These are phyloP conservation scores for Campoplex capitator DNA, from an alignment of 2,888 invertebrate genomes.

Conservation along the genomic window DNA sequence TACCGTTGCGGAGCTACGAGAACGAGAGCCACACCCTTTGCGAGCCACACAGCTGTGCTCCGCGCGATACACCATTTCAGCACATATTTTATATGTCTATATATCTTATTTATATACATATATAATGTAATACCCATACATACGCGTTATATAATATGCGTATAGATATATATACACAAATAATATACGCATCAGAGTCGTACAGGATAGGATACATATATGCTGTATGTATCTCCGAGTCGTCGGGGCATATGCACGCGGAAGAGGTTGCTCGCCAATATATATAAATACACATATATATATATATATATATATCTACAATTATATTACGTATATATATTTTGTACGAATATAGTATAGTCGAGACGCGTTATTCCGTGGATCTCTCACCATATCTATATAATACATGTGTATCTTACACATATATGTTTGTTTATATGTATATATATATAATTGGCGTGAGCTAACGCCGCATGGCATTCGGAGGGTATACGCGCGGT, in stretches of 20 bases:
- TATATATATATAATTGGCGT: constrained; percentile 54
- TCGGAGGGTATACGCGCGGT: constrained; percentile 25
- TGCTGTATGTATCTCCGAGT: constrained; percentile 57
- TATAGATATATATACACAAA: constrained; percentile 44
- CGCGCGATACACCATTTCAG: constrained; percentile 49
- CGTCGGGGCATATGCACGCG: constrained; percentile 69
- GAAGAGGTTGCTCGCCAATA: constrained; percentile 59
- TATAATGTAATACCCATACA: constrained; percentile 39
- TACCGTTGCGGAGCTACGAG: constrained; percentile 80
- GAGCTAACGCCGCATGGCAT: constrained; percentile 54
- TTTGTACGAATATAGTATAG: constrained; percentile 3
- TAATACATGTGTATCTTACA: constrained; percentile 9
- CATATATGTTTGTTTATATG: constrained; percentile 7
- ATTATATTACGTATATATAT: constrained; percentile 23
- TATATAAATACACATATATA: constrained; percentile 49
- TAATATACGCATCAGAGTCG: constrained; percentile 54
- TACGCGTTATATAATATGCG: constrained; percentile 54
- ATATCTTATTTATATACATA: constrained; percentile 31
- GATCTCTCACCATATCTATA: constrained; percentile 13
- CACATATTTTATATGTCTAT: constrained; percentile 40
- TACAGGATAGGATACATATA: constrained; percentile 63
- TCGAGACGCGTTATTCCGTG: constrained; percentile 56
- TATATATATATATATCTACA: constrained; percentile 52
- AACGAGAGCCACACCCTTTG: constrained; percentile 74
- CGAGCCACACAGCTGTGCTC: constrained; percentile 68